Base-by-base conservation (phyloP, 2,113 vertebrate species). In the Lasiurus cinereus region DNA sequence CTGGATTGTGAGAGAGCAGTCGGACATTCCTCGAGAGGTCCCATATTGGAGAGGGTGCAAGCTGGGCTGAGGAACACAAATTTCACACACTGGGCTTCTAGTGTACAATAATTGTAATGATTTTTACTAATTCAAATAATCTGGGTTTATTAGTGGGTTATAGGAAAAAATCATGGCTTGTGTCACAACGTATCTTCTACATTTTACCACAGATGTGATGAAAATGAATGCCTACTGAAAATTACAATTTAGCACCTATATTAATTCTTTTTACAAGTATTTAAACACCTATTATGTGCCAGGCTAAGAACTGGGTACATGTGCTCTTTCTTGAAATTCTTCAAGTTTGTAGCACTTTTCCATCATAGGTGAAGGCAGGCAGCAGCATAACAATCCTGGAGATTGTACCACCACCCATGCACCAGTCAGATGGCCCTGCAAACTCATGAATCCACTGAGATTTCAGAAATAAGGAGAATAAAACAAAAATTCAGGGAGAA, bases 361-460 rank as follows among this genome's bases (percentile, higher is more conserved):
- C 14, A n/a, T 24, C 52, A 24, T 0, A 39, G 39, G 76, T 7
- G 54, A 80, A 19, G 12, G 31, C 16, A 52, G 43, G 76, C 1
- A 1, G 8, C 24, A 50, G 19, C 19, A 2, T 2, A 46, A 48
- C 36, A 50, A 13, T n/a, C 36, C 43, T 6, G 6, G 6, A 5
- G 10, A 62, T 0, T 31, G 24, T 24, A 11, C 3, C 19, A 56
- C 36, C 33, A 31, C 6, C 50, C 12, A 48, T 0, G 1, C 3
- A 5, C 18, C 21, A 31, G 8, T 24, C 3, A 59, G 21, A 69
- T 1, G 13, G 48, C 22, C 62, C 24, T 33, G 8, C 16, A 43
- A 29, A 29, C 48, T 66, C 0, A 14, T 0, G 14, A 50, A 12
- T 19, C 76, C 36, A 56, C 10, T 16, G 24, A 67, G 29, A 59